phyloP scores from a whole-genome alignment of 1,140 invertebrate species.

The Ruditapes philippinarum region DNA sequence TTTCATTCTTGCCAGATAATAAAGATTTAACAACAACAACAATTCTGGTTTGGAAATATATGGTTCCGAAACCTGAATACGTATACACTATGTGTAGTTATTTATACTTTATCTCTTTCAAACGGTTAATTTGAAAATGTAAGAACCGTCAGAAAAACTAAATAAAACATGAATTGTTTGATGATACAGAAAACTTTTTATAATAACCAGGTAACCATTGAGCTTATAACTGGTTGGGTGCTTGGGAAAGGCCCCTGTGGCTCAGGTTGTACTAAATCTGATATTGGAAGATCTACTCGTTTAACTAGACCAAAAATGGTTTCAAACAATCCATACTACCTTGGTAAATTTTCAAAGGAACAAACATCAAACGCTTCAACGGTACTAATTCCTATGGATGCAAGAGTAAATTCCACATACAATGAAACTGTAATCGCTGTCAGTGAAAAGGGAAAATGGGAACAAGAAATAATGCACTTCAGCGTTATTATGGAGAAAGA shows the following conservation, averaged over 20 bases:
- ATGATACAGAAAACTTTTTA: too few relatives aligned
- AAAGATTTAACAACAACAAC: too few relatives aligned
- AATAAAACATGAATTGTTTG: too few relatives aligned
- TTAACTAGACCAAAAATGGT: not conserved
- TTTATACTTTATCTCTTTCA: too few relatives aligned
- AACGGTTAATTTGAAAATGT: too few relatives aligned
- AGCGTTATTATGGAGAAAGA: not conserved
- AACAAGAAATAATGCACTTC: not conserved
- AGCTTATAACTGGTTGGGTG: constrained; percentile 35
- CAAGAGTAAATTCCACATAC: not conserved
- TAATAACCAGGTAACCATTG: constrained; percentile 21
- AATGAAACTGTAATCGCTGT: not conserved
- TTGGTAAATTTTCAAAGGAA: not conserved
- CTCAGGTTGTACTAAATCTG: not conserved
- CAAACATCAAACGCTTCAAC: too few relatives aligned
- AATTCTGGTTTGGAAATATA: too few relatives aligned
- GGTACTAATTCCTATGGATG: not conserved
- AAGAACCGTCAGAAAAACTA: too few relatives aligned
- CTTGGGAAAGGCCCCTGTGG: constrained; percentile 42
- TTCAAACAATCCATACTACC: not conserved
- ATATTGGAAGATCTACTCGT: not conserved
- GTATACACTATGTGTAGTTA: too few relatives aligned
- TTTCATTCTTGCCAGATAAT: too few relatives aligned
- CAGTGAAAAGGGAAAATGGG: not conserved
- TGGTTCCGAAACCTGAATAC: too few relatives aligned